Evolutionary conservation across 2,113 vertebrate species (phyloP).

Genomic region (Chelonoidis abingdonii): DNA sequence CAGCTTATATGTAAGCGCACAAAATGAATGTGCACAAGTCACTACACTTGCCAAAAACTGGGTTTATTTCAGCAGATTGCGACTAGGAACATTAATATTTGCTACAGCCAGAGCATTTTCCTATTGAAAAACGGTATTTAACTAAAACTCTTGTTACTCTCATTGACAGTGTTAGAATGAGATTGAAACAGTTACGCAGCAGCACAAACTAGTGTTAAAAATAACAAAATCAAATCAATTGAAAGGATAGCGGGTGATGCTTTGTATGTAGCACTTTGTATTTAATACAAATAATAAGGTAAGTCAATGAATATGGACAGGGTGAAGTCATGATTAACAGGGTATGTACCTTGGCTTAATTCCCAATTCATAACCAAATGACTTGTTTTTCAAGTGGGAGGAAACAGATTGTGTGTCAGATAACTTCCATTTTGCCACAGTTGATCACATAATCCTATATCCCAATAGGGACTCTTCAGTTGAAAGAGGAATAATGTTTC

Average conservation of each 20-base stretch:
- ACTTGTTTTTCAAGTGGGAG: slow-evolving; percentile 38
- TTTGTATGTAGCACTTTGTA: neutral
- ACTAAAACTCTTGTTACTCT: slow-evolving; percentile 46
- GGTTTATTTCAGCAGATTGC: neutral
- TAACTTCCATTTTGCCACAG: slow-evolving; percentile 25
- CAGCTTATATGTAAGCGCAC: neutral
- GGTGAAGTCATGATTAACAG: slow-evolving; percentile 7
- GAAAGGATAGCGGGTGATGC: neutral
- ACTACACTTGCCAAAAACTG: neutral
- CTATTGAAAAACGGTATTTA: neutral
- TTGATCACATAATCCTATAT: neutral
- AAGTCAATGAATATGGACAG: neutral
- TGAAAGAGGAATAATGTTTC: neutral
- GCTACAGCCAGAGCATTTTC: neutral
- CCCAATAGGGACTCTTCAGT: neutral
- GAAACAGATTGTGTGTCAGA: neutral
- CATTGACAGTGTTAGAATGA: accelerated
- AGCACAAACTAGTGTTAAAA: neutral
- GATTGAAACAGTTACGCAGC: neutral
- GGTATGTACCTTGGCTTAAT: neutral
- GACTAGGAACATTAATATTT: neutral
- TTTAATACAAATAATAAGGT: neutral
- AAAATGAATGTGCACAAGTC: neutral
- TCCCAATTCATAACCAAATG: neutral
- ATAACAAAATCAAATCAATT: neutral